Conservation (phyloP, 2,113 vertebrate genomes). For the Cebus imitator region DNA sequence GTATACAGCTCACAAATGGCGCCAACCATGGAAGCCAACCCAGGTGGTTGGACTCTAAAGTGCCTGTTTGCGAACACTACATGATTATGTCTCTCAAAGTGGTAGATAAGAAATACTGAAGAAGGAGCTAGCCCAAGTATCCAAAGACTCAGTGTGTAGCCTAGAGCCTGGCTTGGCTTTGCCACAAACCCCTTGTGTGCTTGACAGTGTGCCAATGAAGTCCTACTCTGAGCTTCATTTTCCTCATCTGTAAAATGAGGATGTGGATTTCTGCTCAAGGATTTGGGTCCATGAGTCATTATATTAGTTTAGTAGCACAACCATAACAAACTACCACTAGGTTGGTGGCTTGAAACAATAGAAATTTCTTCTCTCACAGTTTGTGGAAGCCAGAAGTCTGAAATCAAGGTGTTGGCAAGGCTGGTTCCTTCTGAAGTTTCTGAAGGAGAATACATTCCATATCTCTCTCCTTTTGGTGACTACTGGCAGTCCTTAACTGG, state of each 20-base stretch:
- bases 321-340: neutral
- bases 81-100: neutral
- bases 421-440: neutral
- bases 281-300: neutral
- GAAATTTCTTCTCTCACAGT: neutral
- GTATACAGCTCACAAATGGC: neutral
- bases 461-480: neutral
- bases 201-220: neutral
- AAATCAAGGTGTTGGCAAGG: neutral
- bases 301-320: neutral
- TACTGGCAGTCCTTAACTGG: neutral
- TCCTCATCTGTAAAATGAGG: neutral
- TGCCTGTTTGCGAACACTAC: neutral
- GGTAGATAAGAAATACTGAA: neutral
- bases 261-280: neutral
- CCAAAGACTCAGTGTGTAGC: neutral
- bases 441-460: neutral
- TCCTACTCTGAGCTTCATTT: neutral
- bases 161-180: neutral
- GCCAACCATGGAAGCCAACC: neutral
- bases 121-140: neutral
- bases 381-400: neutral
- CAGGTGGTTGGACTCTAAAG: neutral
- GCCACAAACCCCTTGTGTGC: neutral
- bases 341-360: conserved; percentile 11